Percentiles rank a stretch among this genome's conserved stretches.
Conservation (phyloP, 2,113 vertebrate genomes). For the Callithrix jacchus region DNA sequence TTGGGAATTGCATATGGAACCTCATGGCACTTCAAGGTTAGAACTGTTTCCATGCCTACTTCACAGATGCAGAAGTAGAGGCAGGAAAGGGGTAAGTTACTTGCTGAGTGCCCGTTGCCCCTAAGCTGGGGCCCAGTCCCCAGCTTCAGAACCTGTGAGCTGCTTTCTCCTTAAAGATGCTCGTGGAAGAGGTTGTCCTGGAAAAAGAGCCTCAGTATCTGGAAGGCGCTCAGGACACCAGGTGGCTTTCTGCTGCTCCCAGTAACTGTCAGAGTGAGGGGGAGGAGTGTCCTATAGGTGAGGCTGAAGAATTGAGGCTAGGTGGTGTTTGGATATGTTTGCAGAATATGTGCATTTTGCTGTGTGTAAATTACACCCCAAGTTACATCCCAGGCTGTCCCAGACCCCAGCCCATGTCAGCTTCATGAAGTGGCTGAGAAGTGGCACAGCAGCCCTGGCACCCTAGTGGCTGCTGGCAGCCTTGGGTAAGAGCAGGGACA, state of each 20-base stretch:
- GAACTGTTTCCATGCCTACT: background rate
- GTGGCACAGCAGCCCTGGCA: background rate
- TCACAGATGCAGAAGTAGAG: background rate
- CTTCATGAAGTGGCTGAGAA: background rate
- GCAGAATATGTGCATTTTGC: too few species aligned
- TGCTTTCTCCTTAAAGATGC: background rate
- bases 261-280: accelerated
- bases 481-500: too few species aligned
- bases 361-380: background rate
- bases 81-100: background rate
- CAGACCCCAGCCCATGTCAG: too few species aligned
- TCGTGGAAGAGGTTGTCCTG: accelerated
- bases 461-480: accelerated
- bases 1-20: background rate
- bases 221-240: accelerated
- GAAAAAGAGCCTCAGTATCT: accelerated
- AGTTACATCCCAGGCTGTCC: background rate
- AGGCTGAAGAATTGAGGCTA: background rate
- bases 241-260: too few species aligned
- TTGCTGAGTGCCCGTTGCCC: background rate
- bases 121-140: background rate
- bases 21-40: background rate
- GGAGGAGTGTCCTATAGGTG: background rate
- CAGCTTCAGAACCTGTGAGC: accelerated
- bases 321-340: background rate